These are phyloP conservation scores for Azemiops feae DNA, from an alignment of 2,113 vertebrate species.

Conservation along the genomic window DNA sequence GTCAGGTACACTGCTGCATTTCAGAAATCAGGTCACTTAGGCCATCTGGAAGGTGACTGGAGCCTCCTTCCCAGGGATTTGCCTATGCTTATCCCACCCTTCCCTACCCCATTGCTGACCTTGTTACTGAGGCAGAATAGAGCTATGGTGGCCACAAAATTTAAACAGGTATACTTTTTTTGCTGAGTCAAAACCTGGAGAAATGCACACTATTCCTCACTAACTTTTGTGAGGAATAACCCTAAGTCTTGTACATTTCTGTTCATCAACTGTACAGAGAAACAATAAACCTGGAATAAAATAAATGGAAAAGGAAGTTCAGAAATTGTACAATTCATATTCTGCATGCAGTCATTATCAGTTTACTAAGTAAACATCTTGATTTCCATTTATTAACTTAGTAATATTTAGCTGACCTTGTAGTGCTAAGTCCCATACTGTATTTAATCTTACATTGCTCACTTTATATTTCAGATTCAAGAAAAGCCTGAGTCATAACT, in stretches of 20 bases:
- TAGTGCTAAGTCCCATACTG: neutral
- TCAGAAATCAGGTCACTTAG: neutral
- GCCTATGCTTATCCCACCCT: neutral
- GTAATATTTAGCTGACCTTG: neutral
- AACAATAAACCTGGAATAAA: neutral
- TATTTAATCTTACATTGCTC: neutral
- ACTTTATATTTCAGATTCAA: slow-evolving; percentile 3
- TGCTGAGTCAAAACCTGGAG: neutral
- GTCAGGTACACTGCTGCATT: neutral
- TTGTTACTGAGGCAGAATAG: neutral
- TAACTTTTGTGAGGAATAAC: neutral
- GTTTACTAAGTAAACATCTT: neutral
- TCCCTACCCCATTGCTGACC: neutral
- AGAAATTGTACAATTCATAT: neutral
- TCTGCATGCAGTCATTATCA: neutral
- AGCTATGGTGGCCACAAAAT: neutral
- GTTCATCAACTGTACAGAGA: neutral
- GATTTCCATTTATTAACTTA: neutral
- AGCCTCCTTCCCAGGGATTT: neutral
- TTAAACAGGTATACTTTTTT: neutral
- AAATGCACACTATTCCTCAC: neutral
- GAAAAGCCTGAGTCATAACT: neutral
- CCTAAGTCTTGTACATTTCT: neutral
- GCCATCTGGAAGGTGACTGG: neutral
- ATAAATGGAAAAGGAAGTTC: neutral